phyloP scores from a whole-genome alignment of 2,113 vertebrate genomes.

The Morone chrysops region DNA sequence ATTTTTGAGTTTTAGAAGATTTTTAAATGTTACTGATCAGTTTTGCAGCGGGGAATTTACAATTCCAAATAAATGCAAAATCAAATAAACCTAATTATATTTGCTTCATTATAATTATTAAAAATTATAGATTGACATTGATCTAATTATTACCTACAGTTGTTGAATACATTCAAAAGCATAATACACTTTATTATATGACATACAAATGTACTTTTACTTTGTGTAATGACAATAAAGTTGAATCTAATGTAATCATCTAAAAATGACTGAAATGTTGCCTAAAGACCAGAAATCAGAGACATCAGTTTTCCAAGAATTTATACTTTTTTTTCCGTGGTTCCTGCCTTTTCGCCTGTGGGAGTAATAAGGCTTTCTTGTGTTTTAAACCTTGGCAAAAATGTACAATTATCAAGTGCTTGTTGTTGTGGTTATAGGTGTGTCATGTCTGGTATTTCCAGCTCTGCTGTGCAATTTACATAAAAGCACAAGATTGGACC shows the following conservation, averaged over 20 bases:
- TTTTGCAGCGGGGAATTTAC: neutral
- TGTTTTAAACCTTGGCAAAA: constrained; percentile 9
- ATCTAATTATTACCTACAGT: neutral
- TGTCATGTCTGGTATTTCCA: constrained; percentile 23
- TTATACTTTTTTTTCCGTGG: neutral
- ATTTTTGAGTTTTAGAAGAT: neutral
- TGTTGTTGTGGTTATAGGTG: constrained; percentile 34
- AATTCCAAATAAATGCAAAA: neutral
- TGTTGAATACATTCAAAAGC: neutral
- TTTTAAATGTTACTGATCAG: neutral
- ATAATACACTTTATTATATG: neutral
- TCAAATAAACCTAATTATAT: neutral
- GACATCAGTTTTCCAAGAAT: neutral
- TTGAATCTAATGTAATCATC: too few relatives aligned
- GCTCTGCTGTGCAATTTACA: constrained; percentile 49
- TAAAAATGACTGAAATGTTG: too few relatives aligned
- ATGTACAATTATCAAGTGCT: constrained; percentile 13
- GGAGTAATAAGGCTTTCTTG: neutral
- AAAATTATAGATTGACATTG: neutral
- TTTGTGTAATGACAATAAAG: neutral
- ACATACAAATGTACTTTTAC: neutral
- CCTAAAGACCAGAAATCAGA: neutral
- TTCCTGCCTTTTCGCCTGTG: constrained; percentile 3
- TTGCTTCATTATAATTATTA: neutral
- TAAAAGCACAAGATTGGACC: constrained; percentile 50